These are phyloP conservation scores for Halesus radiatus DNA, from an alignment of 1,140 invertebrate species.

Conservation along the genomic window DNA sequence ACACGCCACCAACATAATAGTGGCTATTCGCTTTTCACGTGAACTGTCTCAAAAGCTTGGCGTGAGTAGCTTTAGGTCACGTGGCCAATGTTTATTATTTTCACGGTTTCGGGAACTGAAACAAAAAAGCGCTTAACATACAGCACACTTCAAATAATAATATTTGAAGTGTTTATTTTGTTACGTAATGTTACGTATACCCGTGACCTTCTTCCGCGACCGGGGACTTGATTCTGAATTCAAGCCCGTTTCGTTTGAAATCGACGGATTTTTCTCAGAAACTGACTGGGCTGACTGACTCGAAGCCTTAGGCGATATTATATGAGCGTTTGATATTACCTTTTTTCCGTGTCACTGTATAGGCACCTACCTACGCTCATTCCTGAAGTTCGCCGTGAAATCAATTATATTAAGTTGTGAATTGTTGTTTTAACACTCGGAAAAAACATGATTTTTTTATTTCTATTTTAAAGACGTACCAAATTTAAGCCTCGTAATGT, in stretches of 20 bases:
- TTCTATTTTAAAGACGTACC: background rate
- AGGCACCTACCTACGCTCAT: background rate
- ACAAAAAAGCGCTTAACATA: background rate
- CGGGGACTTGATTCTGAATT: background rate
- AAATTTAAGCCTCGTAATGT: too few relatives aligned
- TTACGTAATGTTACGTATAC: conserved; percentile 15
- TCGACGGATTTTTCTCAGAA: conserved; percentile 36
- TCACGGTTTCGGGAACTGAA: background rate
- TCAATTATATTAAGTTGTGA: background rate
- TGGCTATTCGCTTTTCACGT: background rate
- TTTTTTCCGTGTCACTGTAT: too few relatives aligned
- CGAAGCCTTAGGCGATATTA: background rate
- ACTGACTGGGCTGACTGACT: background rate
- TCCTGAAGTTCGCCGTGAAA: background rate
- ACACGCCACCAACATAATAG: background rate
- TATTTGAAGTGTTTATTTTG: background rate
- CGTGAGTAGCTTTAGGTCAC: conserved; percentile 3
- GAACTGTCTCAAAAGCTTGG: conserved; percentile 16
- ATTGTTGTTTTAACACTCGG: background rate
- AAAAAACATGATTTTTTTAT: background rate
- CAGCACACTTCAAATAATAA: conserved; percentile 2
- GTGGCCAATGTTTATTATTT: conserved; percentile 10
- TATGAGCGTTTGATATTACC: conserved; percentile 3
- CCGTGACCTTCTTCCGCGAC: background rate
- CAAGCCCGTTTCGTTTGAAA: conserved; percentile 34